phyloP scores from a whole-genome alignment of 2,113 vertebrate genomes.

The Tringa solitaria region DNA sequence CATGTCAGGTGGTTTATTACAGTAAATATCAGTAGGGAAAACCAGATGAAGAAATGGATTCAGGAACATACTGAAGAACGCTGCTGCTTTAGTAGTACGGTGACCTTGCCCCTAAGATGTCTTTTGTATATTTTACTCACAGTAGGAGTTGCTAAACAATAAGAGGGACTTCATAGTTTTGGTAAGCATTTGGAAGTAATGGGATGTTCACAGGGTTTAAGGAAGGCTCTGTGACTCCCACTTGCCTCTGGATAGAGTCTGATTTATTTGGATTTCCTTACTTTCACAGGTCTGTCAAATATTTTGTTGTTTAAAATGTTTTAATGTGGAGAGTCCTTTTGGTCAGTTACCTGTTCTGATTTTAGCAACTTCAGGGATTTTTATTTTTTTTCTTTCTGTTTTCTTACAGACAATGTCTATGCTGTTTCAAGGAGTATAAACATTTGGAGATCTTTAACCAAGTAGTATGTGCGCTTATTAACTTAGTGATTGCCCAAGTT shows the following conservation, averaged over 20 bases:
- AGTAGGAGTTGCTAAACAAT: not conserved
- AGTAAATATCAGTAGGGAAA: not conserved
- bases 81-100: not conserved
- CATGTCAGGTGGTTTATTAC: not conserved
- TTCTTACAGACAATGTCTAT: constrained; percentile 92
- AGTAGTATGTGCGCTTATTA: constrained; percentile 98
- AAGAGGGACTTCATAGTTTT: not conserved
- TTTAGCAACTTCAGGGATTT: not conserved
- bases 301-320: not conserved
- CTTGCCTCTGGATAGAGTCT: not conserved
- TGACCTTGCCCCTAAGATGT: not conserved
- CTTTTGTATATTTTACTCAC: not conserved
- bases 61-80: not conserved
- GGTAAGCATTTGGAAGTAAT: not conserved
- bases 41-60: not conserved
- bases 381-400: constrained; percentile 25
- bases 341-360: not conserved
- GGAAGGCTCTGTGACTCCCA: not conserved
- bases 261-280: not conserved
- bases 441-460: constrained; percentile 99
- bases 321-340: not conserved
- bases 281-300: not conserved
- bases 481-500: constrained; percentile 96
- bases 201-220: not conserved
- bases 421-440: constrained; percentile 99